phyloP scores from a whole-genome alignment of 2,888 invertebrate genomes.

The Apotomis betuletana region DNA sequence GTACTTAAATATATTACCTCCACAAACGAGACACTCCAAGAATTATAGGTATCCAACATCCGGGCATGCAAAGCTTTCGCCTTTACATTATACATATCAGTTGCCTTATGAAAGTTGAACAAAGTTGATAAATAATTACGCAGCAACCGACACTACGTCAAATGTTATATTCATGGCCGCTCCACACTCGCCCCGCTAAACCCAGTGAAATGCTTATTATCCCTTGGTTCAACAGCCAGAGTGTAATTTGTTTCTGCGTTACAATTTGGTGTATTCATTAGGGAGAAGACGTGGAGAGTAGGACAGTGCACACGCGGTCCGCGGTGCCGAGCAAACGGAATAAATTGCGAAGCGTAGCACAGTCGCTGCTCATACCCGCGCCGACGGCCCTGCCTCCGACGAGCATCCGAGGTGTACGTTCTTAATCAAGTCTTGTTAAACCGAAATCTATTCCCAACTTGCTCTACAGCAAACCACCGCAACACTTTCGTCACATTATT shows the following conservation, averaged over 20 bases:
- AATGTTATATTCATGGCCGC: neutral
- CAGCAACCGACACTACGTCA: neutral
- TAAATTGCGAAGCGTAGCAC: neutral
- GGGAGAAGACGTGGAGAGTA: neutral
- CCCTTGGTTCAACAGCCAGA: neutral
- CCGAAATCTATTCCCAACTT: too few relatives aligned
- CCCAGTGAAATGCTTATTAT: neutral
- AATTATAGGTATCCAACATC: too few relatives aligned
- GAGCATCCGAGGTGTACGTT: neutral
- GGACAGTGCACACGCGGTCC: neutral
- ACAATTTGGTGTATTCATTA: neutral
- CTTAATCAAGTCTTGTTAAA: neutral
- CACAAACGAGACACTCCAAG: neutral
- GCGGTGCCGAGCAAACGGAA: neutral
- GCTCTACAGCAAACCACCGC: neutral
- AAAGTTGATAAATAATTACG: too few relatives aligned
- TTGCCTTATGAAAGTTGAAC: too few relatives aligned
- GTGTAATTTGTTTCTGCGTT: neutral
- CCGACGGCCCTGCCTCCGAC: neutral
- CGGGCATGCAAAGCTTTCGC: too few relatives aligned
- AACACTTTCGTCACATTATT: neutral
- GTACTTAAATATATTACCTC: neutral
- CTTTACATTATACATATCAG: too few relatives aligned
- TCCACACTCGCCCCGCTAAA: neutral
- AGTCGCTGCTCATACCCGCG: neutral